Evolutionary conservation across 2,113 vertebrate species (phyloP).

Genomic region (Sciurus niger): DNA sequence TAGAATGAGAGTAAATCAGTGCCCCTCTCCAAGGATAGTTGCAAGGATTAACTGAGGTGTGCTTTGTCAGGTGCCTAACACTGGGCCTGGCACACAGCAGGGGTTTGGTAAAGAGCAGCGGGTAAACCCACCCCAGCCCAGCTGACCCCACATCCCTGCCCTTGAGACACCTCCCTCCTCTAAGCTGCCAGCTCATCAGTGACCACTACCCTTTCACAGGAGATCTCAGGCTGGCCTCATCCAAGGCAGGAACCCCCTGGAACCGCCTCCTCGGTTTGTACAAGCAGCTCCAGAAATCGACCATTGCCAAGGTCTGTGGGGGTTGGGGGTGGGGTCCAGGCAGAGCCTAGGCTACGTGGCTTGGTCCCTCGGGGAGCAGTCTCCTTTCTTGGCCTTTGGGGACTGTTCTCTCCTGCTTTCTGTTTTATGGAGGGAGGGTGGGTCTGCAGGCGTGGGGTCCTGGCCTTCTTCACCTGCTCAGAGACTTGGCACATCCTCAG

Average conservation of each 20-base stretch:
- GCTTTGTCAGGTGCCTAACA: neutral
- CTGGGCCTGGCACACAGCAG: neutral
- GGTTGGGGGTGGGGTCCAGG: rapidly evolving
- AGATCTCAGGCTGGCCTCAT: conserved; percentile 13
- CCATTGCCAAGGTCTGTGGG: conserved; percentile 66
- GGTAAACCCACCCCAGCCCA: neutral
- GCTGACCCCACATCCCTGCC: too few species aligned
- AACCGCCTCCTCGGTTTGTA: conserved; percentile 72
- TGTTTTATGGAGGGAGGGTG: neutral
- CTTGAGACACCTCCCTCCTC: too few species aligned
- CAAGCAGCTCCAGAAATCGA: conserved; percentile 68
- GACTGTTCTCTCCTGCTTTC: neutral
- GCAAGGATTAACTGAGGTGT: neutral
- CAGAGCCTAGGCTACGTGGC: neutral
- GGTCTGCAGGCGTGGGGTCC: neutral
- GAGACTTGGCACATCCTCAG: neutral
- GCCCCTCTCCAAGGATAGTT: neutral
- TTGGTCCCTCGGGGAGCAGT: neutral
- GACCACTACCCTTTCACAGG: conserved; percentile 47
- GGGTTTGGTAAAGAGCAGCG: neutral
- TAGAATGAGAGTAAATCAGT: neutral
- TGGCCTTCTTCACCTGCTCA: neutral
- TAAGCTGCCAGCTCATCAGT: too few species aligned
- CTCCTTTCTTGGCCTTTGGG: neutral
- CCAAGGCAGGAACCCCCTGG: conserved; percentile 65